Evolutionary conservation across 2,113 vertebrate genomes (phyloP), one percentile per base, ranked within the genome.

Genomic region (Serinus canaria): DNA sequence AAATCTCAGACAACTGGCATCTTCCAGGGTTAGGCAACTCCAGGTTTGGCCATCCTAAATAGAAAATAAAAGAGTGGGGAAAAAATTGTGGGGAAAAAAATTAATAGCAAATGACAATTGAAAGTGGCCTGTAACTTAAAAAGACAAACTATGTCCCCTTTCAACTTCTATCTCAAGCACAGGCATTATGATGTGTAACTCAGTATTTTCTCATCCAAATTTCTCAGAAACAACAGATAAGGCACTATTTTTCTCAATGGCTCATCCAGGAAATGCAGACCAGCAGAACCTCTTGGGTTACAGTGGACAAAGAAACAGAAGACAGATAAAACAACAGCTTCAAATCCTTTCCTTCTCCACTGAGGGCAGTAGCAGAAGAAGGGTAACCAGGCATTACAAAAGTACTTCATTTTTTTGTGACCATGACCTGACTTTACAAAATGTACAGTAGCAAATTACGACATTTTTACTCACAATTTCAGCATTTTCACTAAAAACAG

Each of bases 391-490:
- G 52, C 68, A 62, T 13, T 52, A 80, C 1, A 1, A 74, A 92
- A 50, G 28, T 86, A 41, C 69, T 37, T 31, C 18, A 68, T 83
- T n/a, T 56, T 76, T 46, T 64, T 30, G 46, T 84, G 28, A 20
- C 60, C 13, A 23, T 33, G 13, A 50, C 35, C 24, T 53, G 11
- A 89, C 22, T 80, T 77, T 53, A 70, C 30, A 66, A 49, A 17
- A 78, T 1, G 4, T 30, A n/a, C 8, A 10, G 13, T 12, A 47
- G 7, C 22, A 11, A 78, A 87, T 76, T 39, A 63, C 0, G 0
- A 60, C 7, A 49, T 22, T 5, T 70, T 63, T 39, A 27, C 3
- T 63, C 72, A 72, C 20, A 62, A 55, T 28, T n/a, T 70, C 46
- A 50, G 47, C 33, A 47, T 59, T 91, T 83, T 55, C 52, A 59